Evolutionary conservation across 2,113 vertebrate genomes (phyloP).

Genomic region (Callopanchax toddi): DNA sequence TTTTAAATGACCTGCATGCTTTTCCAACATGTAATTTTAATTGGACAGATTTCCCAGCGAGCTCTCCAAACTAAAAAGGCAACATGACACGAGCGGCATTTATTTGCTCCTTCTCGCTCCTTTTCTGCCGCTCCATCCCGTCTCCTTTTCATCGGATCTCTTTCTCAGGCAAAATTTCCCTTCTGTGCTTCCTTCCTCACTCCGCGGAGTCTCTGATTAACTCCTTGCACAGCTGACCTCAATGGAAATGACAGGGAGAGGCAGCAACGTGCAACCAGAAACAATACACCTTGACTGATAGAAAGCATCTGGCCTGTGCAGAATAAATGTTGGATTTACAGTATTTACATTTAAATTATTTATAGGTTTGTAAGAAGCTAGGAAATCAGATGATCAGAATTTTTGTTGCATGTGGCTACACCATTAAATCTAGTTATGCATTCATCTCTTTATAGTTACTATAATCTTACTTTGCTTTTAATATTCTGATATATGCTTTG

Average conservation of each 20-base stretch:
- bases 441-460: no score
- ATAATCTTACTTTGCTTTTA: no score
- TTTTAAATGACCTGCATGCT: constrained; percentile 52
- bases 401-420: no score
- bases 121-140: constrained; percentile 13
- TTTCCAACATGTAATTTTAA: constrained; percentile 68
- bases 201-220: constrained; percentile 41
- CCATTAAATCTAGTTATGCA: no score
- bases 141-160: constrained; percentile 18
- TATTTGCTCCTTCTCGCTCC: constrained; percentile 22
- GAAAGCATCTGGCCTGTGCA: constrained; percentile 44
- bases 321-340: constrained; percentile 41
- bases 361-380: background rate
- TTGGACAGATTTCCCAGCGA: constrained; percentile 60
- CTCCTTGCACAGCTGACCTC: constrained; percentile 49
- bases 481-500: no score
- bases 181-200: constrained; percentile 24
- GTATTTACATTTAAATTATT: background rate
- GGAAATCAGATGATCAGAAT: background rate
- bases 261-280: constrained; percentile 29
- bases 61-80: constrained; percentile 56
- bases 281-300: constrained; percentile 35
- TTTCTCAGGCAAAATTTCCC: constrained; percentile 33
- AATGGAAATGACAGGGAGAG: constrained; percentile 47
- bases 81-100: constrained; percentile 41